These are phyloP conservation scores for Lomographa bimaculata DNA, from an alignment of 2,888 invertebrate genomes.

Conservation along the genomic window DNA sequence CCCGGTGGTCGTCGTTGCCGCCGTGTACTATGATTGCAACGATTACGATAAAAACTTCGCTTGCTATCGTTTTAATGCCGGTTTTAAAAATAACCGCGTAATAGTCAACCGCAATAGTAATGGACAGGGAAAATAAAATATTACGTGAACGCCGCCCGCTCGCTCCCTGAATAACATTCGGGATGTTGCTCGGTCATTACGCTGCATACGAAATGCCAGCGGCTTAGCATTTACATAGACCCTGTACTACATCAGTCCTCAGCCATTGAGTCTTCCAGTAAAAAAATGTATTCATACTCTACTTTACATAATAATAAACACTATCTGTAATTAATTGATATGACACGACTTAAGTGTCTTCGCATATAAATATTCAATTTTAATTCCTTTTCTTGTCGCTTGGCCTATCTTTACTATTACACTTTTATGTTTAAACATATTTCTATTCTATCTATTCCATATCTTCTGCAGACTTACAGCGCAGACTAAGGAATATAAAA, in stretches of 20 bases:
- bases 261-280: constrained; percentile 39
- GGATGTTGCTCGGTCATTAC: constrained; percentile 53
- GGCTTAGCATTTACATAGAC: constrained; percentile 52
- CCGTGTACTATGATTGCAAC: constrained; percentile 49
- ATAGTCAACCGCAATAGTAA: constrained; percentile 59
- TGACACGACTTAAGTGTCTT: no score
- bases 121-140: constrained; percentile 60
- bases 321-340: no score
- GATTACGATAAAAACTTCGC: constrained; percentile 63
- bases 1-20: constrained; percentile 51
- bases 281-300: no score
- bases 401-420: background rate
- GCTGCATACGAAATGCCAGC: constrained; percentile 37
- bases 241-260: constrained; percentile 42
- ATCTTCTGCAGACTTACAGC: constrained; percentile 1
- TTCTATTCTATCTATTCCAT: constrained; percentile 27
- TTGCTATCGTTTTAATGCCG: constrained; percentile 57
- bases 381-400: background rate
- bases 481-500: constrained; percentile 10
- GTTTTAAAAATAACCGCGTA: constrained; percentile 59
- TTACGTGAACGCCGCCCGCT: constrained; percentile 40
- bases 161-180: constrained; percentile 52
- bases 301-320: no score
- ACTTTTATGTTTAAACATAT: background rate
- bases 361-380: background rate